Conservation (phyloP, 2,113 vertebrate genomes). For the Herpetotheres cachinnans region DNA sequence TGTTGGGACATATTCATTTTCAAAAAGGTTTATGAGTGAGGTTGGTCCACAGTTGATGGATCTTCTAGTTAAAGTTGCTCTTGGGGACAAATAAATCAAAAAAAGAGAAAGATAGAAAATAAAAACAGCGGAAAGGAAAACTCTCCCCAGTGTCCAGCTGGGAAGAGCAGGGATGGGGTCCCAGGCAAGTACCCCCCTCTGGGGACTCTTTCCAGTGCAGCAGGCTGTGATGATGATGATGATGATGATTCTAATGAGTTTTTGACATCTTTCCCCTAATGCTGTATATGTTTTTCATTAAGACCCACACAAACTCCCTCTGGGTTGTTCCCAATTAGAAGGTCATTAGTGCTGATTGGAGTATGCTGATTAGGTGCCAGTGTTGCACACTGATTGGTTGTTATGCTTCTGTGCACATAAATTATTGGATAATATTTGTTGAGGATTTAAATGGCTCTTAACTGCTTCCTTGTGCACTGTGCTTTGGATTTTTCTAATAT, state of each 20-base stretch:
- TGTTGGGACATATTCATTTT: background rate
- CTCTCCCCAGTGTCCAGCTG: background rate
- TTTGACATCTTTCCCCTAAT: background rate
- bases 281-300: background rate
- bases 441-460: background rate
- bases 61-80: background rate
- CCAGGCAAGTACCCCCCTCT: background rate
- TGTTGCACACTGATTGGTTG: background rate
- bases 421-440: background rate
- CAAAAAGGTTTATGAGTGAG: background rate
- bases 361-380: background rate
- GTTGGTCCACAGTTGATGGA: background rate
- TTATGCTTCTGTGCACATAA: background rate
- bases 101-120: background rate
- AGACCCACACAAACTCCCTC: background rate
- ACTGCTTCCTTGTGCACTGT: background rate
- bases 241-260: background rate
- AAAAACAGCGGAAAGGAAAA: background rate
- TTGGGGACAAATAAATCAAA: background rate
- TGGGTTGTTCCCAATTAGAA: background rate
- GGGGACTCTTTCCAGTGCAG: background rate
- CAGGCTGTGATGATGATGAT: background rate
- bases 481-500: background rate
- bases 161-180: background rate
- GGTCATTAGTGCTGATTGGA: background rate